These are phyloP conservation scores for Sesia bembeciformis DNA, from an alignment of 2,888 invertebrate genomes.

Conservation along the genomic window DNA sequence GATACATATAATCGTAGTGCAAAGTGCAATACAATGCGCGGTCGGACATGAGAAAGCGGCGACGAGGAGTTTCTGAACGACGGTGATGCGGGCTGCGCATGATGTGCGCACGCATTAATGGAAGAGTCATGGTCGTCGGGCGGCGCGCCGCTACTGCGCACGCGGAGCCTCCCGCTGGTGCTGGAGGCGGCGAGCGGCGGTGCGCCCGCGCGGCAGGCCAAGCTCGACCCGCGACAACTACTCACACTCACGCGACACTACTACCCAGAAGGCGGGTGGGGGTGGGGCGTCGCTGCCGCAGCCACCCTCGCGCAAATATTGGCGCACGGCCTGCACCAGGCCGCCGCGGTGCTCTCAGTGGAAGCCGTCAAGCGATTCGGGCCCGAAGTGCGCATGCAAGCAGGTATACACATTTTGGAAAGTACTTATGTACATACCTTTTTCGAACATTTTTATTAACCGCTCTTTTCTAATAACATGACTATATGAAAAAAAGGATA, in stretches of 20 bases:
- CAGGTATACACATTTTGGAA: slow-evolving; percentile 65
- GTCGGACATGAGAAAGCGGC: slow-evolving; percentile 49
- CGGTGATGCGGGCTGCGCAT: slow-evolving; percentile 59
- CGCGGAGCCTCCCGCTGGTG: slow-evolving; percentile 79
- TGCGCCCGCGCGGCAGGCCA: slow-evolving; percentile 61
- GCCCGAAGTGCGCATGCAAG: slow-evolving; percentile 72
- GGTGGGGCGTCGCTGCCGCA: slow-evolving; percentile 85
- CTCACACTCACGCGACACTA: slow-evolving; percentile 85
- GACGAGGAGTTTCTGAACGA: not conserved
- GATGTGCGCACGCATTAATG: slow-evolving; percentile 67
- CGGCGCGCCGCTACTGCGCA: slow-evolving; percentile 77
- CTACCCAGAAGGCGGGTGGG: slow-evolving; percentile 92
- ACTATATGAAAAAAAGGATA: no score
- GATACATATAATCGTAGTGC: not conserved
- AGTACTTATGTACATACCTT: no score
- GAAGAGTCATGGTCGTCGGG: slow-evolving; percentile 74
- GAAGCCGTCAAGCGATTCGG: slow-evolving; percentile 77
- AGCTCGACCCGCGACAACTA: slow-evolving; percentile 72
- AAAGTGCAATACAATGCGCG: slow-evolving; percentile 19
- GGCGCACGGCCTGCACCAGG: slow-evolving; percentile 82
- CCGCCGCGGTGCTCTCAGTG: slow-evolving; percentile 75
- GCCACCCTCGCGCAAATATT: slow-evolving; percentile 83
- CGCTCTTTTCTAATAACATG: no score
- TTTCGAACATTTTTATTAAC: no score
- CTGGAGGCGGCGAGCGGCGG: slow-evolving; percentile 67